These are phyloP conservation scores for Meteorus colon DNA, from an alignment of 2,888 invertebrate genomes.

Conservation along the genomic window DNA sequence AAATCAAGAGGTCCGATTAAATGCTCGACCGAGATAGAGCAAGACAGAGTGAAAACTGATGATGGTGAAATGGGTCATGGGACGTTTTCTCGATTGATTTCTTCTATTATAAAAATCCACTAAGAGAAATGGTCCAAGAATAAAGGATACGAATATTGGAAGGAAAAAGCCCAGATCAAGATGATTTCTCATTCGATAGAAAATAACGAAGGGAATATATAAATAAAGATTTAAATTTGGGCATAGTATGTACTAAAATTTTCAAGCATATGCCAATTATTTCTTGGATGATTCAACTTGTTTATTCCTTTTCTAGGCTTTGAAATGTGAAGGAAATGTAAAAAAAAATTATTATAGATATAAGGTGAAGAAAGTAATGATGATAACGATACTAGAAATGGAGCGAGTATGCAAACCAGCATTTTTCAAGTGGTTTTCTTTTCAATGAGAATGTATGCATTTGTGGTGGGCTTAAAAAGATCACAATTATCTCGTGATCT, in stretches of 20 bases:
- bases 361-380: neutral
- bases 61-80: constrained; percentile 30
- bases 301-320: constrained; percentile 2
- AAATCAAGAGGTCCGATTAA: constrained; percentile 45
- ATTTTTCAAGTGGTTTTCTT: constrained; percentile 17
- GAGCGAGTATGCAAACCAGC: constrained; percentile 3
- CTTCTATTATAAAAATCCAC: constrained; percentile 36
- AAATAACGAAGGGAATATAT: neutral
- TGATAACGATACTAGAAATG: neutral
- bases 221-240: neutral
- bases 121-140: neutral
- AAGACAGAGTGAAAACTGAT: constrained; percentile 29
- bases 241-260: neutral
- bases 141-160: neutral
- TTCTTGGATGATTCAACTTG: constrained; percentile 19
- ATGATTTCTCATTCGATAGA: neutral
- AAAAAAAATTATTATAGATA: too few relatives aligned
- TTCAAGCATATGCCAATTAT: constrained; percentile 25
- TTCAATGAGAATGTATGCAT: neutral
- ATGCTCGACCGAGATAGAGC: constrained; percentile 36
- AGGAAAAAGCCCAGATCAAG: neutral
- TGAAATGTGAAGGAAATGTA: too few relatives aligned
- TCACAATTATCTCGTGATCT: constrained; percentile 33
- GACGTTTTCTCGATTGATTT: constrained; percentile 41
- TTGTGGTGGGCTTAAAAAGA: constrained; percentile 23